Base-by-base conservation (phyloP, 2,113 vertebrate species). In the Crotalus horridus region DNA sequence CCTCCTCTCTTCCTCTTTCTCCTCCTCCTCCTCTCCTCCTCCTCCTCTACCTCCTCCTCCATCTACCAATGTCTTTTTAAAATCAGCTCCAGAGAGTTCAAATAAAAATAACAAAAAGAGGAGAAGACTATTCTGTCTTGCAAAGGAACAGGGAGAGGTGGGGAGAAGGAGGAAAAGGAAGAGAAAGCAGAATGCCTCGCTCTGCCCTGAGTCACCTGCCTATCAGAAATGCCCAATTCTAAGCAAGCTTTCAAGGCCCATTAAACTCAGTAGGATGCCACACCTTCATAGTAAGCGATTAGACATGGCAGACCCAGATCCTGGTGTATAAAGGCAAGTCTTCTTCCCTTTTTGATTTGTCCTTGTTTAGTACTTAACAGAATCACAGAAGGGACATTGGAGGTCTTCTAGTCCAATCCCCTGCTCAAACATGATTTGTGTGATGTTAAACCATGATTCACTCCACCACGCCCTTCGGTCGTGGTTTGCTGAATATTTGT, bases 121-220 rank as follows among this genome's bases (percentile, higher is more conserved):
- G 23, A 24, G 23, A 24, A 24, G 12, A 3, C 12, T 59, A 24
- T 59, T 24, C 58, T 10, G 23, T 59, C 17, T 58, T 24, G 58
- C 58, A 59, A 59, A 24, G 6, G 8, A 59, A 59, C 23, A 59
- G 58, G 1, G 8, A 59, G 59, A 58, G 59, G 9, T 3, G 24
- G 2, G 23, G 23, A 24, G 59, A 33, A n/a, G 4, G n/a, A 88
- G 6, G 46, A 48, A 48, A 43, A 21, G 8, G 9, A 26, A 17
- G 1, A 11, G 12, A 15, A 58, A 23, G 2, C 2, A 13, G 39
- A 4, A n/a, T 20, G 2, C 7, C 11, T 8, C 2, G 3, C 13
- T 17, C 17, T 21, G 20, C 24, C 56, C 24, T 61, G 58, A 61
- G 59, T 26, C 24, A 61, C 23, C 59, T 61, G 24, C 59, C 59